Evolutionary conservation across 2,113 vertebrate species (phyloP), one percentile per base, ranked within the genome.

Genomic region (Ictalurus furcatus): DNA sequence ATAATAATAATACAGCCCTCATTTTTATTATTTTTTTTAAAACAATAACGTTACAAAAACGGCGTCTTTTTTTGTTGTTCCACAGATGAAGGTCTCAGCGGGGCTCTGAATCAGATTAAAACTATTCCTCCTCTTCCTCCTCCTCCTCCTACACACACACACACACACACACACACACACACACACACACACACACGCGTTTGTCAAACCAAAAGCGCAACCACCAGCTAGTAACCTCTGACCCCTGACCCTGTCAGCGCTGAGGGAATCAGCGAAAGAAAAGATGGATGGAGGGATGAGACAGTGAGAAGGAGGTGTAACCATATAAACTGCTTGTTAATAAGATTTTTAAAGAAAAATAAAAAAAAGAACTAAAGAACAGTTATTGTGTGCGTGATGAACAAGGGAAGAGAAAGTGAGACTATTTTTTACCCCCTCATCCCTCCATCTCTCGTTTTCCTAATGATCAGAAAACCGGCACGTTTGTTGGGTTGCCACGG

Each of bases 61-160:
- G 34, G 30, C 34, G 3, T 71, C 16, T 93, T 95, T 93, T 91
- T 91, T 58, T 92, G 19, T 94, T 94, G 92, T 94, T 95, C 92
- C 93, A 95, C 94, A 94, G 95, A 95, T 89, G 90, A 91, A 94
- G 94, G 93, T 95, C 94, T 93, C 92, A 91, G 89, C 76, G 92
- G 93, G 93, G 93, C 93, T 94, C 93, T 91, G 92, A 88, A 94
- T 92, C 93, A 92, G 92, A 94, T 91, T 95, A 95, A 95, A 95
- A 95, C 93, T 90, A 89, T 92, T 92, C 92, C 91, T 92, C 93
- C 88, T 92, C 92, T 90, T 92, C 93, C 88, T 9, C 23, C 58
- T 61, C 88, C 78, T 23, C 85, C 16, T 56, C 76, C 65, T 61
- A 12, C 74, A 54, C 76, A 85, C 84, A 44, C 67, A 37, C 58